Conservation (phyloP, 2,888 invertebrate genomes). For the Willowsia nigromaculata region DNA sequence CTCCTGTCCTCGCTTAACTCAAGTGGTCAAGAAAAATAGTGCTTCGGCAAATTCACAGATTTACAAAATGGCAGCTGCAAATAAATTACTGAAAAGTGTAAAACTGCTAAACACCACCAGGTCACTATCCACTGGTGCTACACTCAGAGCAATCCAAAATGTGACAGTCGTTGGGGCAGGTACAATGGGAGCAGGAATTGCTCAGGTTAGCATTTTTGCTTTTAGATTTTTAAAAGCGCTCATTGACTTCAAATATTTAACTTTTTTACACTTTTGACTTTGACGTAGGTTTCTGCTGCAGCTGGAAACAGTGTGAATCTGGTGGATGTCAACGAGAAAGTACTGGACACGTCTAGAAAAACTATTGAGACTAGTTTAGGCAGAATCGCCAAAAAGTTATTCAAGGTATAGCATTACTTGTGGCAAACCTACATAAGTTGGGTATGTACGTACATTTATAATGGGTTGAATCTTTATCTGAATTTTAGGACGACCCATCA, state of each 20-base stretch:
- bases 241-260: no score
- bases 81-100: not conserved
- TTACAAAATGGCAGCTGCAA: conserved; percentile 31
- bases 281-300: conserved; percentile 82
- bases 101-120: conserved; percentile 29
- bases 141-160: conserved; percentile 71
- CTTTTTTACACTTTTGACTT: not conserved
- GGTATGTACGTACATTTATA: no score
- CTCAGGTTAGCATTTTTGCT: conserved; percentile 86
- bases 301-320: conserved; percentile 82
- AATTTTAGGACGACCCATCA: conserved; percentile 84
- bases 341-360: conserved; percentile 81
- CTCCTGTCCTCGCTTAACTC: no score
- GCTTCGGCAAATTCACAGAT: no score
- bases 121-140: conserved; percentile 54
- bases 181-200: conserved; percentile 94
- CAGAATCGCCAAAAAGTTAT: conserved; percentile 82
- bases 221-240: no score
- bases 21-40: no score
- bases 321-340: conserved; percentile 82
- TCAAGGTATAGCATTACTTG: conserved; percentile 74
- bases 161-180: conserved; percentile 82
- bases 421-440: no score
- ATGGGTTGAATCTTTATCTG: no score
- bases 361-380: conserved; percentile 81